Evolutionary conservation across 2,888 invertebrate species (phyloP).

Genomic region (Dilophus febrilis): DNA sequence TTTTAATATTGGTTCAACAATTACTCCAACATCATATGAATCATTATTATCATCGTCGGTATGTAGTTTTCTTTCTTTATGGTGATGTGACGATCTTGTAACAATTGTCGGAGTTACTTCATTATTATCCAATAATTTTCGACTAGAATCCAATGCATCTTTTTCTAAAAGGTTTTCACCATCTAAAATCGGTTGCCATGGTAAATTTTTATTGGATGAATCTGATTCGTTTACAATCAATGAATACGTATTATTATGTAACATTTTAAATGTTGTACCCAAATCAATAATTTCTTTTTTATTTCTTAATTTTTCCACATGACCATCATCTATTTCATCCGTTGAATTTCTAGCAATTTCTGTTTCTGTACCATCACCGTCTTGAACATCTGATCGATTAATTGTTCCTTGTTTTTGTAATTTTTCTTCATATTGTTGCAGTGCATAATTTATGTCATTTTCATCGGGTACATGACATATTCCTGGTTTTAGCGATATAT

Average conservation of each 20-base stretch:
- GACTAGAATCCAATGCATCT: conserved; percentile 22
- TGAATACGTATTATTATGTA: conserved; percentile 18
- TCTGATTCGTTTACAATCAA: conserved; percentile 18
- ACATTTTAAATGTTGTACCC: conserved; percentile 25
- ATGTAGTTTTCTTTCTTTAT: conserved; percentile 15
- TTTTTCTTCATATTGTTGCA: neutral
- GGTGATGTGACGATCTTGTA: conserved; percentile 1
- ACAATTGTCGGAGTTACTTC: conserved; percentile 2
- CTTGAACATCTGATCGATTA: conserved; percentile 1
- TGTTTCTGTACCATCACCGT: neutral
- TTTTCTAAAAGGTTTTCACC: conserved; percentile 31
- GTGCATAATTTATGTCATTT: conserved; percentile 5
- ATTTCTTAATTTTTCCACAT: conserved; percentile 22
- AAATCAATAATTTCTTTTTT: conserved; percentile 28
- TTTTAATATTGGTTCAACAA: conserved; percentile 56
- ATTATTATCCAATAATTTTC: conserved; percentile 8
- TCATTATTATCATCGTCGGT: conserved; percentile 21
- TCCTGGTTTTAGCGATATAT: conserved; percentile 56
- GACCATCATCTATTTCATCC: conserved; percentile 20
- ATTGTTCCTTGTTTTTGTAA: neutral
- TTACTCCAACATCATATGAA: too few relatives aligned
- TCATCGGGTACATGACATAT: conserved; percentile 53
- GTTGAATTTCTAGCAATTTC: conserved; percentile 21
- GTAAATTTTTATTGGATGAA: conserved; percentile 28
- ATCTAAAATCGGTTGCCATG: conserved; percentile 36